phyloP scores from a whole-genome alignment of 2,797 vertebrate species.

The Pristis pectinata region DNA sequence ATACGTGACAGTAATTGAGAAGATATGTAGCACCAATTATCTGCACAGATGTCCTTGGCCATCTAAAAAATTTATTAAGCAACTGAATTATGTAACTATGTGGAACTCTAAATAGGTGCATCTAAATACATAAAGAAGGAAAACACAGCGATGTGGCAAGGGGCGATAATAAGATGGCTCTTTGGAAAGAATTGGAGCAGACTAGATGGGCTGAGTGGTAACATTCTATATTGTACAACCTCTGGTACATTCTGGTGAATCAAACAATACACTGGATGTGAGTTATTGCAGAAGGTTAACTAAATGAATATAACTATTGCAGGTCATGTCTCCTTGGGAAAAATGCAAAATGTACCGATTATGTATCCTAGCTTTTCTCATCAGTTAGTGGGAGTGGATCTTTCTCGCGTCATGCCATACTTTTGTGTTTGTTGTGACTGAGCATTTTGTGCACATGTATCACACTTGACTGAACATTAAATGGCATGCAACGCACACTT shows the following conservation, averaged over 20 bases:
- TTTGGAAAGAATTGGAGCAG: too few relatives aligned
- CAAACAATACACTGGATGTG: background rate
- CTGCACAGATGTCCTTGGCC: background rate
- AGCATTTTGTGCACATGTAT: too few relatives aligned
- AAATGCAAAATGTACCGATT: background rate
- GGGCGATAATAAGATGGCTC: too few relatives aligned
- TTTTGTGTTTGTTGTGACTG: too few relatives aligned
- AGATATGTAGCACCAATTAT: conserved; percentile 20
- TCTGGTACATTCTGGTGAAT: too few relatives aligned
- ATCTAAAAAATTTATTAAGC: background rate
- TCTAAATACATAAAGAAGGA: background rate
- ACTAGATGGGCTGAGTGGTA: too few relatives aligned
- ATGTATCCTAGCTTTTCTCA: background rate
- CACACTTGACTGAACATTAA: too few relatives aligned
- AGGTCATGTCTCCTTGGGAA: background rate
- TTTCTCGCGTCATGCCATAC: too few relatives aligned
- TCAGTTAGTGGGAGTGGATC: background rate
- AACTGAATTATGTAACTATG: background rate
- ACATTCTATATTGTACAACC: too few relatives aligned
- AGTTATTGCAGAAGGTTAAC: background rate
- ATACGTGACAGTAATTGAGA: conserved; percentile 23
- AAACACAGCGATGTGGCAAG: too few relatives aligned
- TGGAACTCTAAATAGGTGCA: background rate
- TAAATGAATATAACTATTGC: background rate
- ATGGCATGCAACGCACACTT: too few relatives aligned